Base-by-base conservation (phyloP, 2,888 invertebrate genomes). In the Lasioglossum pauxillum region DNA sequence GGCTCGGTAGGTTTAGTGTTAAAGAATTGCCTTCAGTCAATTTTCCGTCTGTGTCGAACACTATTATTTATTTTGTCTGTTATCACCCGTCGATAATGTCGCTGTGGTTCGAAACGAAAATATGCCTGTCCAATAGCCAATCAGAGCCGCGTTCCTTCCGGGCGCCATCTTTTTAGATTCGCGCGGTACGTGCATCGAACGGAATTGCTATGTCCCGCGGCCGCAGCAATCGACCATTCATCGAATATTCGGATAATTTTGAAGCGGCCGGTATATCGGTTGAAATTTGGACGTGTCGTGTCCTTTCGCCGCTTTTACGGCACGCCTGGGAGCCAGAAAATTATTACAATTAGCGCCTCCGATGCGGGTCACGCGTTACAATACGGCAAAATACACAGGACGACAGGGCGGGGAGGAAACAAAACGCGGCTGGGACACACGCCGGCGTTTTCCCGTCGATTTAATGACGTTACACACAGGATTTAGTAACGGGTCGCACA, bases 261-360 rank as follows among this genome's bases (percentile, higher is more conserved):
- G 75, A 38, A 80, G 60, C 46, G 44, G 27, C n/a, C 73, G 41
- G 75, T 78, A 60, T 64, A 83, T 85, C 84, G 77, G 64, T 64
- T 35, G 80, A 80, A 81, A 72, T 44, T 76, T 79, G 78, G 71
- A 79, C 41, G 57, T 67, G 53, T 16, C 49, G 38, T n/a, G 74
- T 60, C 53, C 77, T 83, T 71, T 53, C 74, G 79, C 57, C 74
- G 82, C 83, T 84, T 84, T 85, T 78, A 88, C 72, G 41, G 49
- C 73, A 83, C 89, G 69, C 76, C 53, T 41, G 88, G 85, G 84
- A 83, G 69, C 53, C 31, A 73, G 86, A 53, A 84, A 89, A 90
- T 90, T 84, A 88, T 89, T 87, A 88, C 88, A 88, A 90, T 90
- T 90, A 86, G 81, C 85, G 49, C 69, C 38, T 72, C 35, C 78